A percentile compares a stretch with the other conserved stretches of the same genome.
phyloP scores from a whole-genome alignment of 2,113 vertebrate species.

The Chionis minor region DNA sequence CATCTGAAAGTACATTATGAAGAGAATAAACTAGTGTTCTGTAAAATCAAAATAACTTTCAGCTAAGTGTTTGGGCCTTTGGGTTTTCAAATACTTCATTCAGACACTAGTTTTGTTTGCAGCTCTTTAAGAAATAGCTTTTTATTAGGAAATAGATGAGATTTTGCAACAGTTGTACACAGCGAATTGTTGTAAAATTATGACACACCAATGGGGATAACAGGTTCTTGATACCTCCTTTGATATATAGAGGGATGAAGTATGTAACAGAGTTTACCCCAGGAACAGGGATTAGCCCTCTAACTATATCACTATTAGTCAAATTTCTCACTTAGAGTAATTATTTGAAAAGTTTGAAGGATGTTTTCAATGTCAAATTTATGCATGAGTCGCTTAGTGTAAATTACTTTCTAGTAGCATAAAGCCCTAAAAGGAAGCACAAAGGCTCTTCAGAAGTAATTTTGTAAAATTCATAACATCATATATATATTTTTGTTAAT shows the following conservation, averaged over 20 bases:
- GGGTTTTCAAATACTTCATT: background rate
- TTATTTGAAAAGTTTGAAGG: background rate
- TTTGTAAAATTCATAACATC: conserved; percentile 21
- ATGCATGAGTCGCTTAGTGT: background rate
- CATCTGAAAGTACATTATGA: background rate
- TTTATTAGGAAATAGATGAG: background rate
- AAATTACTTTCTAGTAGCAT: background rate
- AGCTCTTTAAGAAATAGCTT: background rate
- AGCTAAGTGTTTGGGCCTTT: background rate
- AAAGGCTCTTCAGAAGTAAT: background rate
- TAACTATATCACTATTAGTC: background rate
- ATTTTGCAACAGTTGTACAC: background rate
- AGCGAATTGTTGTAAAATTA: background rate
- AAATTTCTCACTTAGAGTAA: background rate
- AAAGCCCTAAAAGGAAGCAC: background rate
- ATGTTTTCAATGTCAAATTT: conserved; percentile 24
- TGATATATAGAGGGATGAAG: background rate
- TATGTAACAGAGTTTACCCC: background rate
- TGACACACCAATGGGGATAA: background rate
- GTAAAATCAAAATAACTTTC: background rate
- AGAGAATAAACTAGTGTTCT: background rate
- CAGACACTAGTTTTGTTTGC: background rate
- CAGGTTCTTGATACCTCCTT: background rate
- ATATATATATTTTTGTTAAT: background rate
- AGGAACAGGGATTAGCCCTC: background rate